Base-by-base conservation (phyloP, 2,888 invertebrate species). In the Lasiommata megera region DNA sequence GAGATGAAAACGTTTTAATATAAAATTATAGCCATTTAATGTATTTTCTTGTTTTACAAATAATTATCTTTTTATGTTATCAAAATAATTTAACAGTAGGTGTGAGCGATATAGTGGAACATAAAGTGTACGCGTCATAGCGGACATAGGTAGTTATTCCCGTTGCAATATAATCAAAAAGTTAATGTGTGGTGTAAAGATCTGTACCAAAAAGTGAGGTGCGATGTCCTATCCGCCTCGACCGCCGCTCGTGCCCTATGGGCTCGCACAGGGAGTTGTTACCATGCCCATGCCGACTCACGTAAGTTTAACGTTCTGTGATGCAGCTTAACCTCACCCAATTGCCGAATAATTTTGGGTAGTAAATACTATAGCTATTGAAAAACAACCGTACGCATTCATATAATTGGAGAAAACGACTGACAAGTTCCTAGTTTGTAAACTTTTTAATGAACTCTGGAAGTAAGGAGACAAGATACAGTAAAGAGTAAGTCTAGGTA, bases 221-320 rank as follows among this genome's bases (percentile, higher is more conserved):
- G 65, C 58, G 68, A 98, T 98, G 98, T 97, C 98, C 67, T 98
- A 94, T 87, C 97, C 96, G 63, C 96, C 97, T 65, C 96, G 97
- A 68, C 93, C 96, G 72, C 96, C 96, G 47, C 94, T 96, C 16
- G 94, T 96, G 88, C 95, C 94, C 51, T 95, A 93, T 67, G 88
- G 85, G 50, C 94, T 95, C 82, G 93, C 95, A 66, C 94, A 95
- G 48, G 93, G 94, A 54, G 93, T 94, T 37, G 93, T 96, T 72
- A 94, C 96, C 71, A 94, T 95, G 94, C 94, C 94, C 52, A 93
- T 95, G 91, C 92, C 94, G 64, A 93, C 94, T 72, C 94, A 94
- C 80, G 95, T 95, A 93, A 93, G 94, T 92, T 65, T 64, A 62
- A 62, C 58, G 41, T 7, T 18, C 28, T 28, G 56, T 51, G 52